A percentile compares a stretch with the other conserved stretches of the same genome.
phyloP scores from a whole-genome alignment of 2,797 vertebrate genomes.

The Malacoctenus gilli region DNA sequence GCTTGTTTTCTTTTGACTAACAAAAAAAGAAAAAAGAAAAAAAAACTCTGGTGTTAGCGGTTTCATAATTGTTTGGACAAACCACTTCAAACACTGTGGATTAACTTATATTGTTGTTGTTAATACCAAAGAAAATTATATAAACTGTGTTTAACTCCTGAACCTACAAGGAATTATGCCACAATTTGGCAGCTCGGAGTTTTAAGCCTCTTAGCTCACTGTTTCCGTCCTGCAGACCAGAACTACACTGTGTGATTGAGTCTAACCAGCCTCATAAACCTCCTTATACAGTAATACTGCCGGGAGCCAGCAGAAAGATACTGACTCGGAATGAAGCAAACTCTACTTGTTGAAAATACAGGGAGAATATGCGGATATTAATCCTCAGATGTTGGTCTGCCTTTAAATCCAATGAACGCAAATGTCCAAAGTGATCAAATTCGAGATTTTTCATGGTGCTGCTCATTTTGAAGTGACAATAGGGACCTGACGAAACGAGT shows the following conservation, averaged over 20 bases:
- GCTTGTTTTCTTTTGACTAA: no score
- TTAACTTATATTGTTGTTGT: background rate
- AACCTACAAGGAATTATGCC: background rate
- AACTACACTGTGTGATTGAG: background rate
- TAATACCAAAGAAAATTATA: background rate
- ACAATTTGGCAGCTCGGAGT: background rate
- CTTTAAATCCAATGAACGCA: no score
- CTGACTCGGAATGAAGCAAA: background rate
- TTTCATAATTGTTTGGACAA: background rate
- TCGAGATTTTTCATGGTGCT: no score
- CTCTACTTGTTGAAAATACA: background rate
- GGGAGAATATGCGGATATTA: background rate
- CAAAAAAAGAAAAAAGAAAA: no score
- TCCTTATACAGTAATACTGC: background rate
- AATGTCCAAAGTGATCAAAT: no score
- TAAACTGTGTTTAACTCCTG: background rate
- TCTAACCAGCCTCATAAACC: constrained; percentile 2
- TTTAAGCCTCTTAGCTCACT: constrained; percentile 3
- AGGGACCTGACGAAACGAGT: no score
- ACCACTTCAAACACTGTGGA: background rate
- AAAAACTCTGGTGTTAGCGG: no score
- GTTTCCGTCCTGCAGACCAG: constrained; percentile 2
- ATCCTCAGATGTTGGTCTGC: no score
- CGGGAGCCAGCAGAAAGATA: background rate
- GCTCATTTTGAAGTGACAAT: no score